phyloP scores from a whole-genome alignment of 1,140 invertebrate genomes.

The Drosophila jambulina region DNA sequence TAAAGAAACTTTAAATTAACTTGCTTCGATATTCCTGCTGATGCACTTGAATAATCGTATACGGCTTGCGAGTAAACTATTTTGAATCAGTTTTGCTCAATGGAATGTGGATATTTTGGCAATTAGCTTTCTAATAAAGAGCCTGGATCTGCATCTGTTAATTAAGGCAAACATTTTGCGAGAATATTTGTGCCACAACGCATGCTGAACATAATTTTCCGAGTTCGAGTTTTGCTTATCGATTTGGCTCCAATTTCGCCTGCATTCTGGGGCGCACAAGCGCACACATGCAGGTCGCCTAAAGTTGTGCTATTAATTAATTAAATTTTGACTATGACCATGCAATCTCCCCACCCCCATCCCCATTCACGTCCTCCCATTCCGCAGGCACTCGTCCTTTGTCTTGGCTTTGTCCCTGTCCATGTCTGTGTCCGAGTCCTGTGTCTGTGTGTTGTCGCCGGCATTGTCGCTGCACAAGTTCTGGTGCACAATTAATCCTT shows the following conservation, averaged over 20 bases:
- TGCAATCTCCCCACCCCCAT: conserved; percentile 15
- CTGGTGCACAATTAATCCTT: conserved; percentile 80
- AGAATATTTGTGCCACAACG: conserved; percentile 38
- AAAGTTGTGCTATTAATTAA: conserved; percentile 82
- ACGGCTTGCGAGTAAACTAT: background rate
- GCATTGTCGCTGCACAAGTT: conserved; percentile 62
- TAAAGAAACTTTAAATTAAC: background rate
- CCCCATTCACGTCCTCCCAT: conserved; percentile 3
- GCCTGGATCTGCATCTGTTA: conserved; percentile 52
- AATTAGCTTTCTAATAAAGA: conserved; percentile 49
- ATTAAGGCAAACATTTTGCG: conserved; percentile 49
- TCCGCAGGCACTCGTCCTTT: conserved; percentile 9
- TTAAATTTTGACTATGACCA: conserved; percentile 71
- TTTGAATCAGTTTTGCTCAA: conserved; percentile 3
- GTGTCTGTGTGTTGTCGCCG: conserved; percentile 38
- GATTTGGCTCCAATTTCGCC: conserved; percentile 35
- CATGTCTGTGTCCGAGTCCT: conserved; percentile 9
- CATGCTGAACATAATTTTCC: conserved; percentile 37
- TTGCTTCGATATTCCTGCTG: background rate
- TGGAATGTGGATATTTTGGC: conserved; percentile 19
- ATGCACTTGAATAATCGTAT: background rate
- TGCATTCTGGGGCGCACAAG: conserved; percentile 30
- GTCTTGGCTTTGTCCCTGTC: conserved; percentile 25
- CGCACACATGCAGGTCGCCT: conserved; percentile 30
- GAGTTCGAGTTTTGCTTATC: conserved; percentile 45